phyloP scores from a whole-genome alignment of 2,113 vertebrate species.

The Melanostigma gelatinosum region DNA sequence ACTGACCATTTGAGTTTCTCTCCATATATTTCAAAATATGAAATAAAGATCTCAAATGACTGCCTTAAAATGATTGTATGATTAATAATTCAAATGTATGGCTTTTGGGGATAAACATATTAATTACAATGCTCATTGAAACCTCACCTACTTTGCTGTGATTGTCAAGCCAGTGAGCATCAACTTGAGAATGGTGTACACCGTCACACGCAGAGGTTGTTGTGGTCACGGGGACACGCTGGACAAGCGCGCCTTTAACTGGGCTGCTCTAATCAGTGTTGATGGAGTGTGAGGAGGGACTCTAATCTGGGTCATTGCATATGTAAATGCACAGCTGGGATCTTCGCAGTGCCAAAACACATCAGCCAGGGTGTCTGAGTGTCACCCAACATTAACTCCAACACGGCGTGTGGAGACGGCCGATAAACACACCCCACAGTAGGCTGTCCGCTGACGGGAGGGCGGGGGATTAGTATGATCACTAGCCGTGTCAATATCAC shows the following conservation, averaged over 20 bases:
- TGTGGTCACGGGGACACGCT: constrained; percentile 41
- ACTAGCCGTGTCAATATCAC: constrained; percentile 69
- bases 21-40: background rate
- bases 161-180: constrained; percentile 53
- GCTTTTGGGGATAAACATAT: constrained; percentile 1
- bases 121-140: constrained; percentile 28
- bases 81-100: background rate
- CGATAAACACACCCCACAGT: constrained; percentile 53
- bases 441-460: constrained; percentile 11
- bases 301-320: constrained; percentile 92
- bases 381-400: constrained; percentile 81
- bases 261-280: constrained; percentile 86
- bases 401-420: constrained; percentile 62
- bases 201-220: constrained; percentile 41
- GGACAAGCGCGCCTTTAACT: constrained; percentile 53
- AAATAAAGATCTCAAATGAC: fast-evolving
- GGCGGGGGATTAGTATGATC: constrained; percentile 54
- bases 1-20: background rate
- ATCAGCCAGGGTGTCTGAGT: constrained; percentile 84
- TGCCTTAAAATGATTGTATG: background rate
- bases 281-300: constrained; percentile 87
- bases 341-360: constrained; percentile 83
- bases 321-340: constrained; percentile 92
- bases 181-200: constrained; percentile 13
- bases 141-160: constrained; percentile 38